These are phyloP conservation scores for Pedionomus torquatus DNA, from an alignment of 2,113 vertebrate genomes.

Conservation along the genomic window DNA sequence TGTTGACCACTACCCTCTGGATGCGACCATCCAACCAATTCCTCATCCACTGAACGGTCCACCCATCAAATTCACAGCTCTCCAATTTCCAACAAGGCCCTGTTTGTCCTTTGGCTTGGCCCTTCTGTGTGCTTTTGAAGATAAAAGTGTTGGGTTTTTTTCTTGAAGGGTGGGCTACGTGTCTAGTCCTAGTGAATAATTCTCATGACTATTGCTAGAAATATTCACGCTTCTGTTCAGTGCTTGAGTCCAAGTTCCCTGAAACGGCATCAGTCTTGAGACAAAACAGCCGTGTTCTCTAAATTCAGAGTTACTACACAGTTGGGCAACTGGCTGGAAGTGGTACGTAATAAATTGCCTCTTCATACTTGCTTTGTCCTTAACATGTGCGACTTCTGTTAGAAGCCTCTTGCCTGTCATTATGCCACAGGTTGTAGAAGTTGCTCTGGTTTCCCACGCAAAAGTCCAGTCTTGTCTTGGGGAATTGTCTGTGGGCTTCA, in stretches of 20 bases:
- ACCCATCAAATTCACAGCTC: not conserved
- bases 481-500: not conserved
- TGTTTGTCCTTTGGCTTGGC: not conserved
- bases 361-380: not conserved
- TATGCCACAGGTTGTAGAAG: not conserved
- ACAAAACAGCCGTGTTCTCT: not conserved
- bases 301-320: not conserved
- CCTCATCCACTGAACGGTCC: not conserved
- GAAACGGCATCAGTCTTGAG: not conserved
- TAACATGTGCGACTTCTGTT: fast-evolving
- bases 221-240: not conserved
- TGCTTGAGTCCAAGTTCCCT: not conserved
- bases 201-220: not conserved
- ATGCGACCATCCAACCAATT: not conserved
- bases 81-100: not conserved
- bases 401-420: not conserved
- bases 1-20: not conserved
- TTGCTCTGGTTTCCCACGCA: not conserved
- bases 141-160: not conserved
- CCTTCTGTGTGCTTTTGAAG: not conserved
- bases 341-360: not conserved
- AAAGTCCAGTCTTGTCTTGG: not conserved
- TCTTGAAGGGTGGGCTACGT: not conserved
- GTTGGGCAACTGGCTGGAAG: not conserved
- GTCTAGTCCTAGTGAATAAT: not conserved